Base-by-base conservation (phyloP, 23 tunicate genomes). In the Trididemnum clinides region DNA sequence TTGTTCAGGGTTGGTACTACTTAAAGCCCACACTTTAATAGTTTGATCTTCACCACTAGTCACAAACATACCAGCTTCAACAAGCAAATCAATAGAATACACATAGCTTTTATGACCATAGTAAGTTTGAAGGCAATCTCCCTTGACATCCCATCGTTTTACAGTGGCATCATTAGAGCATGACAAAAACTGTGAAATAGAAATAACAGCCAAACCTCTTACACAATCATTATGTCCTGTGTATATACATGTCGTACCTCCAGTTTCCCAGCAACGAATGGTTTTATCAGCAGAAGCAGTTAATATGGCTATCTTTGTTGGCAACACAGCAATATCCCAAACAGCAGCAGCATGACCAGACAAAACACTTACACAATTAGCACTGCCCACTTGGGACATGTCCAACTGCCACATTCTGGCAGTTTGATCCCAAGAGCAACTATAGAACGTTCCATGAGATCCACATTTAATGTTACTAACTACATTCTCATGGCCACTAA, bases 401-500 rank as follows among this genome's bases (percentile, higher is more conserved):
- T 73, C 83, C 1, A 89, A 0, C 44, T 82, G 58, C 96, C 96
- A 91, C 26, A 86, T 34, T 28, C 87, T 49, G 10, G 91, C 96
- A 28, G 96, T 91, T 74, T 82, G 89, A 39, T 91, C 96, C 96
- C 96, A 91, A 21, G 96, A 91, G 26, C 90, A 77, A 75, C 96
- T 91, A 59, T 79, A 37, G 1, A 91, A 28, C 64, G 50, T 64
- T 19, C 85, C 83, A 33, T 38, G 33, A 33, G 89, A 18, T 20
- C 90, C 88, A 73, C 80, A 37, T 73, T 23, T 73, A 19, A 73
- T 21, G 57, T 23, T 73, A 23, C 80, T 73, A 2, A 73, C 57
- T 2, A 73, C 84, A 50, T 91, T 84, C 19, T 86, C 33, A 50
- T 91, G 96, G 0, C 90, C 96, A 19, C 39, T 57, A 34, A 91